Base-by-base conservation (phyloP, 2,113 vertebrate species). In the Genyomyrus donnyi region DNA sequence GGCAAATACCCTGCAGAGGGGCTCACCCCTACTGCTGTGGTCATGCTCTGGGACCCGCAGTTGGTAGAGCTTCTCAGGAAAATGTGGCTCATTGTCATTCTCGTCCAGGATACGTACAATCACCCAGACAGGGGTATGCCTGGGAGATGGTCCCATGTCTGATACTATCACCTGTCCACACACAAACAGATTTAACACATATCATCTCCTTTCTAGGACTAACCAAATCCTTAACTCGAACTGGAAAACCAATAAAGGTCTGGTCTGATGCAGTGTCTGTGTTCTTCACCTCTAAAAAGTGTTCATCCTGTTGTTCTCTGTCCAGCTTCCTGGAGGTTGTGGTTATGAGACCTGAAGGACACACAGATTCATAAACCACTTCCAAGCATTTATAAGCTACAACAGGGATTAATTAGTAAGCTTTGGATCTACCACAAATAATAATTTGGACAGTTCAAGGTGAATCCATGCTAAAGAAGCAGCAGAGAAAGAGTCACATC, bases 321-420 rank as follows among this genome's bases (percentile, higher is more conserved):
- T 99, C 98, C 96, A 99, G 91, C 94, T 98, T 99, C 93, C 98
- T 97, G 80, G 98, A 97, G 0, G 98, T 99, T 27, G 98, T 99
- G 62, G 97, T 97, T 94, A 99, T 99, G 91, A 99, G 95, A 93
- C 98, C 98, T 99, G 92, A 90, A 94, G 74, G 48, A 86, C 83
- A 49, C 7, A 85, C 10, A 49, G 39, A 24, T 58, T 58, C n/a
- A 27, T 80, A 80, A 80, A 31, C 7, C 9, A 80, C 6, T 35
- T 80, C 27, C 27, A 39, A 35, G 15, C 70, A 77, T 31, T 17
- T 11, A 49, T 49, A 11, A 11, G 49, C 49, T 50, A 15, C 11
- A 50, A 15, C 49, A 50, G 49, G 49, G 49, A 50, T 50, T 50
- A 2, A 50, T 50, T 50, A 56, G 53, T 21, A 21, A 62, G 53